Percentiles rank a stretch among this genome's conserved stretches.
phyloP scores from a whole-genome alignment of 1,140 invertebrate species.

The Mya arenaria region DNA sequence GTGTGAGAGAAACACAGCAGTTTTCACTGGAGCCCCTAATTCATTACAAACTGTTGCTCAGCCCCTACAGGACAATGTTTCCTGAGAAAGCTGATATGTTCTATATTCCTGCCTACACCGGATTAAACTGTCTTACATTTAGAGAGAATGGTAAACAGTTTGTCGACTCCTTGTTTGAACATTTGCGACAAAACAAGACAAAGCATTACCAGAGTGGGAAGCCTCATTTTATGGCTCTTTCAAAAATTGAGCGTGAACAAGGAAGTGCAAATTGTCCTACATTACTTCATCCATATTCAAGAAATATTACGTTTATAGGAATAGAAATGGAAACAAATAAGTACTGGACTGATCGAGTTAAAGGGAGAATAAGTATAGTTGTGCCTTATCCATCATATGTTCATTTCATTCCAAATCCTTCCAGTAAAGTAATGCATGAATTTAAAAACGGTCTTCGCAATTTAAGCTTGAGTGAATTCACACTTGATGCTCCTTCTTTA shows the following conservation, averaged over 20 bases:
- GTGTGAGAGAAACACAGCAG: conserved; percentile 65
- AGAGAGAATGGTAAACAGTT: background rate
- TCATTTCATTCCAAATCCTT: conserved; percentile 54
- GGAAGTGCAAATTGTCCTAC: conserved; percentile 52
- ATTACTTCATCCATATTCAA: conserved; percentile 46
- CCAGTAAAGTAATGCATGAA: conserved; percentile 5
- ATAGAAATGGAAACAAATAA: conserved; percentile 66
- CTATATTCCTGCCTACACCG: conserved; percentile 72
- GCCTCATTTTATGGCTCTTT: conserved; percentile 67
- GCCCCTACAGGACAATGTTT: conserved; percentile 64
- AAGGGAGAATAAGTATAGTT: conserved; percentile 47
- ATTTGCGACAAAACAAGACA: conserved; percentile 31
- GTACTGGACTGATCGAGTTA: conserved; percentile 1
- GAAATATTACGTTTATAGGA: conserved; percentile 55
- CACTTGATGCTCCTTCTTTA: conserved; percentile 6
- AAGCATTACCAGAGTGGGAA: conserved; percentile 55
- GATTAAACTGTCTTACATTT: conserved; percentile 57
- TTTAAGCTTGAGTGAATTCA: background rate
- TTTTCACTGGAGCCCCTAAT: conserved; percentile 71
- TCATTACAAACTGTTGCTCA: conserved; percentile 69
- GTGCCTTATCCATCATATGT: conserved; percentile 73
- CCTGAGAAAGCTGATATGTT: conserved; percentile 67
- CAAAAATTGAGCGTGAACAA: conserved; percentile 70
- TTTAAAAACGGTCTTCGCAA: background rate
- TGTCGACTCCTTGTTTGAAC: conserved; percentile 44